A percentile compares a stretch with the other conserved stretches of the same genome.
Evolutionary conservation across 2,888 invertebrate species (phyloP).

Genomic region (Yponomeuta sedellus): DNA sequence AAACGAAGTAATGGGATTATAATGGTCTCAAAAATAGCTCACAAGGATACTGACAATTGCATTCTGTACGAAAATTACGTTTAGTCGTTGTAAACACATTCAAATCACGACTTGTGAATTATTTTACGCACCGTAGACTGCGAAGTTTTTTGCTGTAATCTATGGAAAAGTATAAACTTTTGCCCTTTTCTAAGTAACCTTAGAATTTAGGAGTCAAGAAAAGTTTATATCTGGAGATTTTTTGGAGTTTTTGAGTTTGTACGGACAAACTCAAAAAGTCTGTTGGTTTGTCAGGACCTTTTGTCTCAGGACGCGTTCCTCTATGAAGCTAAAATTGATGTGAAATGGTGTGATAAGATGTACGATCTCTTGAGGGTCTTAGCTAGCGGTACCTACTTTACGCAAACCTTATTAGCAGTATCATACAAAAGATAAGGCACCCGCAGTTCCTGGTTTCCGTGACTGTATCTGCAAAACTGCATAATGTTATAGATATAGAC

Average conservation of each 20-base stretch:
- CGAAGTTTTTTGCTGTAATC: neutral
- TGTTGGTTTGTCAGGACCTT: too few relatives aligned
- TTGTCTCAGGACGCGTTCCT: too few relatives aligned
- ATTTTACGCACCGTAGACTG: neutral
- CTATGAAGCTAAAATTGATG: too few relatives aligned
- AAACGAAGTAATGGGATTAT: constrained; percentile 42
- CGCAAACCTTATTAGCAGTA: neutral
- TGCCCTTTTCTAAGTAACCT: neutral
- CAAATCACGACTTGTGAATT: neutral
- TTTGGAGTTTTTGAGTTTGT: too few relatives aligned
- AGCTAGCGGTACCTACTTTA: too few relatives aligned
- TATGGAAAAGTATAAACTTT: neutral
- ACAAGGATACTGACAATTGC: neutral
- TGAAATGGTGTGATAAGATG: too few relatives aligned
- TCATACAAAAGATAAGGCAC: neutral
- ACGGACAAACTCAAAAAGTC: too few relatives aligned
- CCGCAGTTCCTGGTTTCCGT: neutral
- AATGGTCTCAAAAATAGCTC: constrained; percentile 30
- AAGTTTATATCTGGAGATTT: neutral
- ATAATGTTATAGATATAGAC: too few relatives aligned
- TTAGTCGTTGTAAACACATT: neutral
- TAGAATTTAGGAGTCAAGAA: neutral
- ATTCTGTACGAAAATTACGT: neutral
- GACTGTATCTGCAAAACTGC: neutral
- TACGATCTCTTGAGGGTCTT: too few relatives aligned